Conservation (phyloP, 2,797 vertebrate species). For the Catharus ustulatus region DNA sequence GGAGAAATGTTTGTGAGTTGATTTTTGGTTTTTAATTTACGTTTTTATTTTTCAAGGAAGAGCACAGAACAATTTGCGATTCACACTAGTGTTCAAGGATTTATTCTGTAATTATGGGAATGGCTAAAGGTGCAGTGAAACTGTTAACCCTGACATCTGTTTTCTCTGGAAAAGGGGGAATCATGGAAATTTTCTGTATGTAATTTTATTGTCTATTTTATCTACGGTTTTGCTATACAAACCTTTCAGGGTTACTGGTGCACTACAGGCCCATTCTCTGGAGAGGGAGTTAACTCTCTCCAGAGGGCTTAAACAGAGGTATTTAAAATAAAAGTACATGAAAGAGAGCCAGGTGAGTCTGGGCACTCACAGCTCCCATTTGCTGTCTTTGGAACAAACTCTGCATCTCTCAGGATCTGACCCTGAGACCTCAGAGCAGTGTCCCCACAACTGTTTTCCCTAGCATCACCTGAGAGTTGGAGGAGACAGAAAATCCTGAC, state of each 20-base stretch:
- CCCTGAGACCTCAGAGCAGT: neutral
- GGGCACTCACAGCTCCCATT: neutral
- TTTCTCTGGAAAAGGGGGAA: neutral
- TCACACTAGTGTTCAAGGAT: conserved; percentile 56
- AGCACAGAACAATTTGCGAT: conserved; percentile 67
- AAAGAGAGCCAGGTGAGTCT: neutral
- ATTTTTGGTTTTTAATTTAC: neutral
- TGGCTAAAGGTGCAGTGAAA: conserved; percentile 51
- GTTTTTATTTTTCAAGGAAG: conserved; percentile 58
- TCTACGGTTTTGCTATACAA: conserved; percentile 21
- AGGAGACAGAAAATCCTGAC: neutral
- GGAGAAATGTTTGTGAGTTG: conserved; percentile 47
- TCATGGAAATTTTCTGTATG: neutral
- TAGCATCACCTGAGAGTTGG: neutral
- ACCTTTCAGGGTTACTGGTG: conserved; percentile 18
- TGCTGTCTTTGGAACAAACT: neutral
- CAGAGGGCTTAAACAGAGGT: conserved; percentile 3
- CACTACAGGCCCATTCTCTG: neutral
- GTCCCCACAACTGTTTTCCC: neutral
- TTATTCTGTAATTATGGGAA: conserved; percentile 56
- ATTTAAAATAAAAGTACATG: neutral
- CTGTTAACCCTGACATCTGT: conserved; percentile 32
- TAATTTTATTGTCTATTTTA: conserved; percentile 48
- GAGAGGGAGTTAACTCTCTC: neutral
- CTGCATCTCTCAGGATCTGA: neutral